These are phyloP conservation scores for Alexandromys fortis DNA, from an alignment of 2,113 vertebrate species.

Conservation along the genomic window DNA sequence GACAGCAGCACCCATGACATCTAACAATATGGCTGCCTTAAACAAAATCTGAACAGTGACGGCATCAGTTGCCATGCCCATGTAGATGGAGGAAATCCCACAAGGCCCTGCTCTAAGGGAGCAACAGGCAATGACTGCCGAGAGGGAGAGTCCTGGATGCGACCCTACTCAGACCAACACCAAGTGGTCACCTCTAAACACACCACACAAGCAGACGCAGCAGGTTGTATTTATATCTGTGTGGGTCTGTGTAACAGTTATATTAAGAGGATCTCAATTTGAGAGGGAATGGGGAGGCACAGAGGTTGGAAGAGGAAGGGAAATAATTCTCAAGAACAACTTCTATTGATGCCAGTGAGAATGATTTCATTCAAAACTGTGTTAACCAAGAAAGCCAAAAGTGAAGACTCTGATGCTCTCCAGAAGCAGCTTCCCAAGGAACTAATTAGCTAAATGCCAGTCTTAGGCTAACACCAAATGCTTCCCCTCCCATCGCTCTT, in stretches of 20 bases:
- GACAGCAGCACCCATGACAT: neutral
- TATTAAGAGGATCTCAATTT: neutral
- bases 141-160: neutral
- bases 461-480: neutral
- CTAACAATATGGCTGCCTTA: neutral
- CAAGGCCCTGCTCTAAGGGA: neutral
- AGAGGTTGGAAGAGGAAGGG: neutral
- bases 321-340: neutral
- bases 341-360: conserved; percentile 37
- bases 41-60: neutral
- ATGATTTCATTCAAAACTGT: conserved; percentile 40
- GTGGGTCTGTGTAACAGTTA: neutral
- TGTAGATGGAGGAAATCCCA: neutral
- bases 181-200: neutral
- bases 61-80: neutral
- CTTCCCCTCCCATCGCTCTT: neutral
- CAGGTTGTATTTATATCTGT: neutral
- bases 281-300: neutral
- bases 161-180: neutral
- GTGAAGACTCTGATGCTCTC: neutral
- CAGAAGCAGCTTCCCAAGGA: neutral
- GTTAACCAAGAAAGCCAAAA: neutral
- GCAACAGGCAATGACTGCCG: neutral
- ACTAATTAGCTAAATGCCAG: neutral
- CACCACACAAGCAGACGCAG: no score